Percentiles rank a stretch among this genome's conserved stretches.
phyloP scores from a whole-genome alignment of 2,797 vertebrate genomes.

The Syngnathus acus region DNA sequence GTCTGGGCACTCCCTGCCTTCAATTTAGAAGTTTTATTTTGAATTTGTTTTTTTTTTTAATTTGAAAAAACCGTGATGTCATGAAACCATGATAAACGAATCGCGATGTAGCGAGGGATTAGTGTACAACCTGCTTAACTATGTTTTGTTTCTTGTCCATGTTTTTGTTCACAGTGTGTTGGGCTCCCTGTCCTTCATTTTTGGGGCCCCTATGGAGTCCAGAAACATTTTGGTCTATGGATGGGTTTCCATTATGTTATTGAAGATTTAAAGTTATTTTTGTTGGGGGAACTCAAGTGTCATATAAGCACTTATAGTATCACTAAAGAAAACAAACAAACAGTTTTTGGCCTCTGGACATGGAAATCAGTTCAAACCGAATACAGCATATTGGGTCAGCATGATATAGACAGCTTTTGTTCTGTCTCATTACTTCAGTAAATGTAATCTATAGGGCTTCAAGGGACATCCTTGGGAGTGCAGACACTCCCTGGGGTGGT shows the following conservation, averaged over 20 bases:
- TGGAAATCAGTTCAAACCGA: conserved; percentile 35
- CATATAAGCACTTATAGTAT: conserved; percentile 9
- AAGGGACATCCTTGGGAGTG: conserved; percentile 33
- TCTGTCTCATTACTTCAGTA: conserved; percentile 59
- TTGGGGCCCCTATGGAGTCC: neutral
- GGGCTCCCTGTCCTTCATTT: neutral
- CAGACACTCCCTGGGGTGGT: conserved; percentile 26
- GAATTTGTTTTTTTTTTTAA: too few species aligned
- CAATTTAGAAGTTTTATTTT: too few species aligned
- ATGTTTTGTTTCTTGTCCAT: neutral
- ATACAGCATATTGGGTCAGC: conserved; percentile 42
- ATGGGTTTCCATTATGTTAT: neutral
- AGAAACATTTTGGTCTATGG: neutral
- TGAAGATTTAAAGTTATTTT: neutral
- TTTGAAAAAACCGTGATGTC: too few species aligned
- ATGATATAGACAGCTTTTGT: conserved; percentile 54
- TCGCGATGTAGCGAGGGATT: too few species aligned
- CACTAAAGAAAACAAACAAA: conserved; percentile 13
- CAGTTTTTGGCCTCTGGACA: conserved; percentile 22
- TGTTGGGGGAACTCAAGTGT: conserved; percentile 12
- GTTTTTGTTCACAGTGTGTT: neutral
- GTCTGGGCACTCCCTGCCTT: too few species aligned
- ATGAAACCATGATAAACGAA: too few species aligned
- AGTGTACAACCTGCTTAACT: too few species aligned
- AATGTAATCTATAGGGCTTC: conserved; percentile 49